These are phyloP conservation scores for Acleris sparsana DNA, from an alignment of 2,888 invertebrate genomes.

Conservation along the genomic window DNA sequence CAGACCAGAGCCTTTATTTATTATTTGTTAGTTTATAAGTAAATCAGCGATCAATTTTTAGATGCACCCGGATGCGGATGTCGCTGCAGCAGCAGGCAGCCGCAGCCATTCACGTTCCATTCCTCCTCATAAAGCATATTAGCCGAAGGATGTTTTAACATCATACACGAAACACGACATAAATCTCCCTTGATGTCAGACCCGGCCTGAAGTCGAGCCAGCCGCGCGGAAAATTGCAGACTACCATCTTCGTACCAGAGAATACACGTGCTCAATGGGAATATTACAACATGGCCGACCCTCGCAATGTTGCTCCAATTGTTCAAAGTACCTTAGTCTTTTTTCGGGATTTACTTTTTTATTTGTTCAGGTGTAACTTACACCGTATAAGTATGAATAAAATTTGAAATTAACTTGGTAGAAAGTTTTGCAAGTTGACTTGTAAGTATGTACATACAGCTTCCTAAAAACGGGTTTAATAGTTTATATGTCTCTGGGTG, in stretches of 20 bases:
- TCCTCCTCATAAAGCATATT: conserved; percentile 35
- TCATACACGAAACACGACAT: conserved; percentile 48
- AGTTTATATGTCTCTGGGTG: too few species aligned
- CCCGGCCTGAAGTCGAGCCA: conserved; percentile 46
- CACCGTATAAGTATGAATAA: too few species aligned
- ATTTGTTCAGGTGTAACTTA: too few species aligned
- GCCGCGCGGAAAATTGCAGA: conserved; percentile 54
- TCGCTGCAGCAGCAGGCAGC: not conserved
- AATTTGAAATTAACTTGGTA: too few species aligned
- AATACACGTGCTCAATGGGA: conserved; percentile 27
- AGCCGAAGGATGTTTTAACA: conserved; percentile 33
- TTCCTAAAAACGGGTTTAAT: too few species aligned
- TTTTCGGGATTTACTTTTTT: too few species aligned
- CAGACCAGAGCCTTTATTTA: too few species aligned
- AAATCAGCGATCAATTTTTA: not conserved
- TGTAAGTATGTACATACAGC: too few species aligned
- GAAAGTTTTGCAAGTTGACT: too few species aligned
- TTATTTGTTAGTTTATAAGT: too few species aligned
- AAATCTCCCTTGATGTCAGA: conserved; percentile 50
- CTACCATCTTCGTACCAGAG: conserved; percentile 38
- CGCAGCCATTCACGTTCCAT: conserved; percentile 6
- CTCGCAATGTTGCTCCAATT: not conserved
- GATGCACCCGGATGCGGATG: not conserved
- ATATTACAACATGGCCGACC: conserved; percentile 31
- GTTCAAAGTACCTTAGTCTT: too few species aligned